phyloP scores from a whole-genome alignment of 2,797 vertebrate species.

The Acestrorhynchus altus region DNA sequence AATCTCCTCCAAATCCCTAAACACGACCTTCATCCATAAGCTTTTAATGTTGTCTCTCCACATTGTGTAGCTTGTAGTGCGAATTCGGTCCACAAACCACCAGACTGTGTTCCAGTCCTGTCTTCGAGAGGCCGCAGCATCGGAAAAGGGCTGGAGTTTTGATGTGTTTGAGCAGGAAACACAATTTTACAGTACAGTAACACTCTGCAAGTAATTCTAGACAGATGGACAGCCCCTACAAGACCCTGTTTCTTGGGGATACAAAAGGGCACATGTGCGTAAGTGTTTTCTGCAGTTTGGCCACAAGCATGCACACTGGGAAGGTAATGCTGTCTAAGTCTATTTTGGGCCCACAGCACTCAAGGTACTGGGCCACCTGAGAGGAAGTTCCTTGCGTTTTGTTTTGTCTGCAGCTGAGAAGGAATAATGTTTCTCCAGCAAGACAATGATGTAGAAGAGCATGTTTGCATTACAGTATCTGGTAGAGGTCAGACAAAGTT shows the following conservation, averaged over 20 bases:
- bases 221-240: background rate
- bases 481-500: background rate
- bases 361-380: background rate
- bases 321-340: background rate
- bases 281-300: background rate
- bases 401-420: background rate
- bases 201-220: background rate
- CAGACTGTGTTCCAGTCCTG: no score
- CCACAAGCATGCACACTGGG: background rate
- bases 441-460: background rate
- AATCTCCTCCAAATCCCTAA: slow-evolving; percentile 8
- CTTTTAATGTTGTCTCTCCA: background rate
- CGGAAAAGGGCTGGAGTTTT: background rate
- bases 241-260: background rate
- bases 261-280: background rate
- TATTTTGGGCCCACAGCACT: background rate
- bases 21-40: background rate
- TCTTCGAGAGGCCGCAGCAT: no score
- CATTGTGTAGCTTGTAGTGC: background rate
- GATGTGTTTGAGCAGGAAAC: background rate
- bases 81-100: background rate
- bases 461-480: background rate
- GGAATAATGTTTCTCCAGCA: background rate
- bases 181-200: background rate
- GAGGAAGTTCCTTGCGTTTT: background rate